Base-by-base conservation (phyloP, 2,113 vertebrate genomes). In the Melanerpes formicivorus region DNA sequence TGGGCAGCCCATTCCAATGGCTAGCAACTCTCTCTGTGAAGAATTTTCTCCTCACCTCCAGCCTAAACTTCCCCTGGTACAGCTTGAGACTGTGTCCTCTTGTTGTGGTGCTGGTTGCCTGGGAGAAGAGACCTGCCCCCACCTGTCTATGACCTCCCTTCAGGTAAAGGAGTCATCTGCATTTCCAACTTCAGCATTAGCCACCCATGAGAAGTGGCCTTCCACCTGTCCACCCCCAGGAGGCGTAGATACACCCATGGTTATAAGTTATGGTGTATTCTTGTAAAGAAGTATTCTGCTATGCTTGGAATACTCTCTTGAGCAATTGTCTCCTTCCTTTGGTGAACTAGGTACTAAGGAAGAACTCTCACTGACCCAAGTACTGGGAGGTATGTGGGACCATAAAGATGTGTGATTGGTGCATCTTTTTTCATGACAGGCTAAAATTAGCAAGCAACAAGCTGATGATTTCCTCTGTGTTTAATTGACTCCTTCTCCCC, bases 281-380 rank as follows among this genome's bases (percentile, higher is more conserved):
- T 37, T 46, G 18, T 71, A 42, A 79, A 86, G 29, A 70, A 46
- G 13, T 54, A 56, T 56, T 22, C 8, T 76, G 6, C 7, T 67
- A 4, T 32, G 8, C 11, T 52, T 78, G 14, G 26, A 81, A 60
- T 25, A 72, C 4, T 75, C 27, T 7, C 56, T 72, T 84, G 52
- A 72, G 17, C 44, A 90, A n/a, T 14, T 6, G 44, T 3, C 4
- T 44, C 9, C 52, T 67, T 67, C 34, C 16, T 44, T 77, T 72
- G 11, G 18, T 25, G 63, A 55, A 75, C 7, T 16, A 65, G 32
- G 11, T 75, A 60, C 27, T n/a, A 34, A 80, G 42, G 37, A 70
- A 3, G 6, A 80, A 3, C 8, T 69, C 79, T 34, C 0, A 0
- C 2, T 70, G 25, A 78, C 5, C 29, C 10, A 42, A 42, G 25